Evolutionary conservation across 2,113 vertebrate species (phyloP).

Genomic region (Leuciscus idus): DNA sequence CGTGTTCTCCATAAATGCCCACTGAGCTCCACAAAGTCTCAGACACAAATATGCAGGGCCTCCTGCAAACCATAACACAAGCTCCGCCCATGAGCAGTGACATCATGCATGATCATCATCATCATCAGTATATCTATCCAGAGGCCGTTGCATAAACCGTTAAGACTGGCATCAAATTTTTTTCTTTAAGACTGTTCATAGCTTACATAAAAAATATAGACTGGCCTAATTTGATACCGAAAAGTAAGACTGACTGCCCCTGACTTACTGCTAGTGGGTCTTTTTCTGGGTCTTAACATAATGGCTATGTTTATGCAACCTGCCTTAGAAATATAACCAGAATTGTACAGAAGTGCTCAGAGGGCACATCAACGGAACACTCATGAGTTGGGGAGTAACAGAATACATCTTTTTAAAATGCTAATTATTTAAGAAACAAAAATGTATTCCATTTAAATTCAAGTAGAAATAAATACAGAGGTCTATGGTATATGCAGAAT

Average conservation of each 20-base stretch:
- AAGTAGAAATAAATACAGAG: neutral
- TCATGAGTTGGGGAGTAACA: neutral
- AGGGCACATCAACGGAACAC: neutral
- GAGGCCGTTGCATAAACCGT: too few relatives aligned
- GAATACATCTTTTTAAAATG: neutral
- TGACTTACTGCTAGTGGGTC: too few relatives aligned
- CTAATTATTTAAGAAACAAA: neutral
- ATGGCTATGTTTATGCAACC: neutral
- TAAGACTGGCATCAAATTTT: too few relatives aligned
- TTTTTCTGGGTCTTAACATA: too few relatives aligned
- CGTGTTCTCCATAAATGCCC: slow-evolving; percentile 22
- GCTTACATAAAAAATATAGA: too few relatives aligned
- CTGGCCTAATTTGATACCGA: too few relatives aligned
- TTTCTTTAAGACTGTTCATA: too few relatives aligned
- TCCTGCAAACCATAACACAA: neutral
- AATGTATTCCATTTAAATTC: neutral
- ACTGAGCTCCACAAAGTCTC: neutral
- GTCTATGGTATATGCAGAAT: neutral
- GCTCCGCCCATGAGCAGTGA: neutral
- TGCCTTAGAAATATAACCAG: neutral
- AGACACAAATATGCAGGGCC: neutral
- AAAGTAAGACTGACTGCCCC: too few relatives aligned
- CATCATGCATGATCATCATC: neutral
- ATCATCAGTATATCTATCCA: neutral
- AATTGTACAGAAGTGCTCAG: neutral